A percentile compares a stretch with the other conserved stretches of the same genome.
These are phyloP conservation scores for Nymphalis urticae DNA, from an alignment of 2,888 invertebrate genomes.

Conservation along the genomic window DNA sequence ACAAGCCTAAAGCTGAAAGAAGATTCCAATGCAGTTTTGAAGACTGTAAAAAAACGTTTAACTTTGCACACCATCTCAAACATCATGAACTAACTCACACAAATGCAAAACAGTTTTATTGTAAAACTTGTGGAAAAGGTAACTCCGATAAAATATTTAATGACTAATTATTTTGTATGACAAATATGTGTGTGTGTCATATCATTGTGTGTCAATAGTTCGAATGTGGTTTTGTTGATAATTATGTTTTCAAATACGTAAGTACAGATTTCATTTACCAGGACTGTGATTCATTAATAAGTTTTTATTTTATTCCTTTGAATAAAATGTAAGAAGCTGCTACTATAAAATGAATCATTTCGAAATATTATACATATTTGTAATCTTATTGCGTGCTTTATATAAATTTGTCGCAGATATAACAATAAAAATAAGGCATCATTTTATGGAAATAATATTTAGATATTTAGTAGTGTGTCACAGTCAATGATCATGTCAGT, in stretches of 20 bases:
- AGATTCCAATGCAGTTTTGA: slow-evolving; percentile 58
- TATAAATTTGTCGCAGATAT: too few species aligned
- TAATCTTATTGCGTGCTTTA: too few species aligned
- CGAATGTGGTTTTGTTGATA: slow-evolving; percentile 10
- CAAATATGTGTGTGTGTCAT: background rate
- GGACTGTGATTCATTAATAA: too few species aligned
- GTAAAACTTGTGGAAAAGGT: slow-evolving; percentile 73
- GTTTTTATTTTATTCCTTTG: too few species aligned
- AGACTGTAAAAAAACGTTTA: slow-evolving; percentile 69
- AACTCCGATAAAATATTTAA: slow-evolving; percentile 7
- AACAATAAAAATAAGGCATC: too few species aligned
- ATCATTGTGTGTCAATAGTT: background rate
- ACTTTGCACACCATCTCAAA: slow-evolving; percentile 71
- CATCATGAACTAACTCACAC: slow-evolving; percentile 73
- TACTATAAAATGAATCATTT: too few species aligned
- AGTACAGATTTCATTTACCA: too few species aligned
- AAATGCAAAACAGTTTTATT: slow-evolving; percentile 64
- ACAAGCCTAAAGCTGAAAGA: slow-evolving; percentile 62
- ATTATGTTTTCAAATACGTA: background rate
- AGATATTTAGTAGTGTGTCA: too few species aligned
- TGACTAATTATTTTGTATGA: slow-evolving; percentile 6
- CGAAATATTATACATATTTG: too few species aligned
- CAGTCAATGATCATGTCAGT: too few species aligned
- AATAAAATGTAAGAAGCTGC: too few species aligned
- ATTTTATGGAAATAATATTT: too few species aligned